Conservation (phyloP, 2,888 invertebrate genomes). For the Microdon myrmicae region DNA sequence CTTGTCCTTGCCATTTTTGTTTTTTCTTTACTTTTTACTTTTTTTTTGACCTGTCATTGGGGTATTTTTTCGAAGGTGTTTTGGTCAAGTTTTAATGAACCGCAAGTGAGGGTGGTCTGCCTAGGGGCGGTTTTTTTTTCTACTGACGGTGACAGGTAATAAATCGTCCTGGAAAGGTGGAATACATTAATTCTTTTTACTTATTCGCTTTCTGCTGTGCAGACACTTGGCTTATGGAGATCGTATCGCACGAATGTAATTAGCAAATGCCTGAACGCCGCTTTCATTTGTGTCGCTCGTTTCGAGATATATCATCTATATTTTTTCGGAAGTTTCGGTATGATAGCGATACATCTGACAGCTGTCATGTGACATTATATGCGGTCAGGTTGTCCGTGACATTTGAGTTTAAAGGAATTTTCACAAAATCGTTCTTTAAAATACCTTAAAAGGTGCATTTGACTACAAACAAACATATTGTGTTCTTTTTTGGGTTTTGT, state of each 20-base stretch:
- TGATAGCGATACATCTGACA: too few relatives aligned
- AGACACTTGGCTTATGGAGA: conserved; percentile 41
- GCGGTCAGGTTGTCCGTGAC: too few relatives aligned
- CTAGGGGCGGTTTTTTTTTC: conserved; percentile 5
- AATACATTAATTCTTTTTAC: conserved; percentile 32
- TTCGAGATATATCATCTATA: too few relatives aligned
- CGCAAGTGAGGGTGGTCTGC: conserved; percentile 45
- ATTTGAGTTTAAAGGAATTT: too few relatives aligned
- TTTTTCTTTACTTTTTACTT: conserved; percentile 3
- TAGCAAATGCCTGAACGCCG: conserved; percentile 44
- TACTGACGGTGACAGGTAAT: conserved; percentile 38
- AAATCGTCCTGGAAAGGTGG: conserved; percentile 40
- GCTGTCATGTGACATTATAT: too few relatives aligned
- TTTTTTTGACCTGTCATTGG: not conserved
- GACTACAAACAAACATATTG: too few relatives aligned
- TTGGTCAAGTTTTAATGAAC: conserved; percentile 44
- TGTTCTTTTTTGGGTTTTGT: too few relatives aligned
- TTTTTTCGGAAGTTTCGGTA: too few relatives aligned
- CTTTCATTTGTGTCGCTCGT: too few relatives aligned
- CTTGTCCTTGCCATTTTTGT: conserved; percentile 1
- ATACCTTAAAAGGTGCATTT: too few relatives aligned
- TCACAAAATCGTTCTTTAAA: too few relatives aligned
- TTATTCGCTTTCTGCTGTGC: conserved; percentile 6
- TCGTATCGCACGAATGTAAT: conserved; percentile 38
- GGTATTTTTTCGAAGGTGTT: conserved; percentile 5